phyloP scores from a whole-genome alignment of 2,888 invertebrate species.

The Drosophila greeni region DNA sequence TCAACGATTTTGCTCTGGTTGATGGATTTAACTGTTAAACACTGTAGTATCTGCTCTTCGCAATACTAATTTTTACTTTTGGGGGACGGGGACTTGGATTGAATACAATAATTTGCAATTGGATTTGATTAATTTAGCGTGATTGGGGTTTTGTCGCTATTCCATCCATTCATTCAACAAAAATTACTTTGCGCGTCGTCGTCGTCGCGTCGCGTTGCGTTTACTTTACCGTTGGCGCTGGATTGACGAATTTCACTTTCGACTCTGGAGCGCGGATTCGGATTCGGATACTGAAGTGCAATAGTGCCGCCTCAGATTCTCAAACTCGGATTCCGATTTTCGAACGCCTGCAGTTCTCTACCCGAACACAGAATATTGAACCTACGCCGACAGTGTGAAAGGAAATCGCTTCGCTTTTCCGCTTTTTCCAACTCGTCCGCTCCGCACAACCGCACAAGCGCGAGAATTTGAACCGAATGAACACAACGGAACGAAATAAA shows the following conservation, averaged over 20 bases:
- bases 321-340: conserved; percentile 34
- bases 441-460: conserved; percentile 67
- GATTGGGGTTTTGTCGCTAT: conserved; percentile 32
- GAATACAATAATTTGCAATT: conserved; percentile 23
- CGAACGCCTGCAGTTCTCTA: conserved; percentile 31
- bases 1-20: conserved; percentile 53
- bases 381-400: conserved; percentile 56
- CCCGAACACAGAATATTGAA: conserved; percentile 31
- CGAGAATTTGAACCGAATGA: conserved; percentile 64
- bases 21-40: conserved; percentile 61
- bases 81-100: conserved; percentile 23
- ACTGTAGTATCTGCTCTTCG: conserved; percentile 53
- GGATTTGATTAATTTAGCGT: conserved; percentile 39
- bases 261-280: conserved; percentile 45
- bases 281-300: conserved; percentile 15
- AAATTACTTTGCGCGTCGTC: conserved; percentile 44
- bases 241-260: conserved; percentile 64
- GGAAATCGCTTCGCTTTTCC: conserved; percentile 40
- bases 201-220: conserved; percentile 45
- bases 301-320: conserved; percentile 13
- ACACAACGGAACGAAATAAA: conserved; percentile 16
- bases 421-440: conserved; percentile 56
- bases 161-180: conserved; percentile 56
- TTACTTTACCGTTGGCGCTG: conserved; percentile 61
- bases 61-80: conserved; percentile 51